Percentiles rank a stretch among this genome's conserved stretches.
Conservation (phyloP, 2,113 vertebrate species). For the Lasiurus borealis region DNA sequence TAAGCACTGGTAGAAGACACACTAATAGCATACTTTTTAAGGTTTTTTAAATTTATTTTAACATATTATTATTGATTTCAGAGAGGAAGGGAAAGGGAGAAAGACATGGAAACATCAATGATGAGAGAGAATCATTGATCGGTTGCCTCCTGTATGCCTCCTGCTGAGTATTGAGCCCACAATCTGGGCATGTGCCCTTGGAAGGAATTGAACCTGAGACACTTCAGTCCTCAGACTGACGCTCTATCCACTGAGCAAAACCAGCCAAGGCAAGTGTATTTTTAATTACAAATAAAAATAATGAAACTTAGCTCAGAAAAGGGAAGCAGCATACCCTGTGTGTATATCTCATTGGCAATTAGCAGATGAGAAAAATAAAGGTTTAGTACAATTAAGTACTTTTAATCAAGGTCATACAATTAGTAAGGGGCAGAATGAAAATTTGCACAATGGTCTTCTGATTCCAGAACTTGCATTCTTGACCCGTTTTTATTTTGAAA, state of each 20-base stretch:
- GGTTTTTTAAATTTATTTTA: too few relatives aligned
- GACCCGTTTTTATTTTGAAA: neutral
- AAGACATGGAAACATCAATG: too few relatives aligned
- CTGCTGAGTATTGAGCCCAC: too few relatives aligned
- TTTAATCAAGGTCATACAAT: constrained; percentile 30
- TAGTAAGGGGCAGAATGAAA: neutral
- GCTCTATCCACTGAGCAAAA: too few relatives aligned
- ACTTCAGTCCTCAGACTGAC: too few relatives aligned
- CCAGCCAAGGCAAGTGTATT: too few relatives aligned
- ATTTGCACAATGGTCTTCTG: neutral
- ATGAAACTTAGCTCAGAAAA: neutral
- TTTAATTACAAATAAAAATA: neutral
- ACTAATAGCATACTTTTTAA: neutral
- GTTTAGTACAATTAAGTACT: neutral
- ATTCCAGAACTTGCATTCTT: neutral
- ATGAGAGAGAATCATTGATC: too few relatives aligned
- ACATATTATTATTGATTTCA: too few relatives aligned
- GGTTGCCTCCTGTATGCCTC: too few relatives aligned
- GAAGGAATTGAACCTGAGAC: too few relatives aligned
- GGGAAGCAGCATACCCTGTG: neutral
- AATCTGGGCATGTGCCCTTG: too few relatives aligned
- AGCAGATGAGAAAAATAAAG: constrained; percentile 18
- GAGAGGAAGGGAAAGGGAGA: too few relatives aligned
- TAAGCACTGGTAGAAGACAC: neutral
- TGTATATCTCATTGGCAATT: neutral